Evolutionary conservation across 2,888 invertebrate species (phyloP).

Genomic region (Coremacera marginata): DNA sequence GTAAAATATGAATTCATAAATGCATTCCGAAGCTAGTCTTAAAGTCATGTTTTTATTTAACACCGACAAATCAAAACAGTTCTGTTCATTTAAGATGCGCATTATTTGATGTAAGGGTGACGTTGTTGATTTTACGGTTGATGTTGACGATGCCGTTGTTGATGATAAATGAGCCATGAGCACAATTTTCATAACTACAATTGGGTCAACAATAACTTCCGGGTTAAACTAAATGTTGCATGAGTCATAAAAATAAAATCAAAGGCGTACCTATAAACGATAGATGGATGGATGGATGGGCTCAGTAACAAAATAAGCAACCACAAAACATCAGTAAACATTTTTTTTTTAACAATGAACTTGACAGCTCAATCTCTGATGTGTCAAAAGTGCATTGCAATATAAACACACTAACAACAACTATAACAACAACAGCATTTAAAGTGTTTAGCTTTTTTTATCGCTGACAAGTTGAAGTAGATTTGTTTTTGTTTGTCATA

Average conservation of each 20-base stretch:
- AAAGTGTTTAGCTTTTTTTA: not conserved
- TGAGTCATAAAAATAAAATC: slow-evolving; percentile 4
- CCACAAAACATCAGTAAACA: not conserved
- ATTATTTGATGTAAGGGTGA: not conserved
- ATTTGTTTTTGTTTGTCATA: slow-evolving; percentile 14
- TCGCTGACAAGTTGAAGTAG: slow-evolving; percentile 30
- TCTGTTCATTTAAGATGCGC: not conserved
- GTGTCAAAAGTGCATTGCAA: slow-evolving; percentile 33
- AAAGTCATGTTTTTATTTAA: not conserved
- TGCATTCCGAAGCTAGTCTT: not conserved
- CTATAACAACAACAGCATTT: not conserved
- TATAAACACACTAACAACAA: slow-evolving; percentile 3
- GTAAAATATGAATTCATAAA: too few relatives aligned
- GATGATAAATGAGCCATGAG: not conserved
- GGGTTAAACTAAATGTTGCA: not conserved
- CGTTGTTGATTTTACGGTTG: not conserved
- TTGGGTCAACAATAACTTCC: not conserved
- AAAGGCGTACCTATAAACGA: not conserved
- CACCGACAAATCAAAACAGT: not conserved
- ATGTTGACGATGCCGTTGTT: not conserved
- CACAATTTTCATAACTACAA: not conserved
- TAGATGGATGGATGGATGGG: not conserved
- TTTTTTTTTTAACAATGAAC: not conserved
- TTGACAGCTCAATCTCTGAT: slow-evolving; percentile 15
- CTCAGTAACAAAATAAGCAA: not conserved